Evolutionary conservation across 2,797 vertebrate genomes (phyloP), one percentile per base, ranked within the genome.

Genomic region (Betta splendens): DNA sequence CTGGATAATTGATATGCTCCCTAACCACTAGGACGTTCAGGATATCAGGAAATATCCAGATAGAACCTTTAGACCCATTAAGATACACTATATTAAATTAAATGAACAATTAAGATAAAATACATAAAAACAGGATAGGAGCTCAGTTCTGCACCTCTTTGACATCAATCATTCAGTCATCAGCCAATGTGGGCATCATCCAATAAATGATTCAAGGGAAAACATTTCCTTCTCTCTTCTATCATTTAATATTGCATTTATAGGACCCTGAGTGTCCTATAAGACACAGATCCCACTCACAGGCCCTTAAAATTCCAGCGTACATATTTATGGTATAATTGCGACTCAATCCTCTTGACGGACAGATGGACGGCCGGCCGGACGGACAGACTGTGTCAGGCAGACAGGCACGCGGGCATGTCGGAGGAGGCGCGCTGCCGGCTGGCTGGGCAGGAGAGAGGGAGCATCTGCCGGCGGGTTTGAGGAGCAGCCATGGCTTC

Each of bases 381-480:
- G 77, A 81, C 75, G 77, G 79, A 83, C 80, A 69, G 82, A 74
- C 75, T 61, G 69, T 46, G 53, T 13, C 33, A 54, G 58, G 69
- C 58, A 57, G 69, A 72, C 48, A 71, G 77, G 77, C 73, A 69
- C 40, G 37, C 63, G 63, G 69, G 55, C 76, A 69, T 79, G 85
- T 80, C 75, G 68, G 79, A 67, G 63, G 73, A 79, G 70, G 75
- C 75, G 51, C 36, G 71, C 15, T 75, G 77, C 76, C 72, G 80
- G 72, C 76, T 80, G 80, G 85, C 77, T 55, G 72, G 69, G 71
- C 79, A 52, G 81, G 80, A 80, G 56, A 60, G 70, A 75, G 84
- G 75, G 85, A 89, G 87, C 86, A 88, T 88, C 86, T 88, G 89
- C 74, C 76, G 69, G 68, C 58, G 80, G 84, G 81, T 87, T 87